Evolutionary conservation across 2,797 vertebrate genomes (phyloP).

Genomic region (Lagodon rhomboides): DNA sequence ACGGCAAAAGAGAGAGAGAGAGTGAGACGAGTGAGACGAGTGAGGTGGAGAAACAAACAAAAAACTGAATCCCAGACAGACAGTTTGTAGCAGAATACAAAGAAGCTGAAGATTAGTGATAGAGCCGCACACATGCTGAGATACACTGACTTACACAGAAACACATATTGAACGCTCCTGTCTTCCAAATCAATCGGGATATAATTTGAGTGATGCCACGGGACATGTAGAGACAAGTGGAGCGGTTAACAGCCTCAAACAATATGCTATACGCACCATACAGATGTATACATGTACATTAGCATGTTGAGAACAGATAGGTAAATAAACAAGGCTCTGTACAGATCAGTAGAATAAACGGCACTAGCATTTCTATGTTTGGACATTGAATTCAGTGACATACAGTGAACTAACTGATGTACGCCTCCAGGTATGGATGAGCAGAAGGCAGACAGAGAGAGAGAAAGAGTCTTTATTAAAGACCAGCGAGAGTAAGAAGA

Average conservation of each 20-base stretch:
- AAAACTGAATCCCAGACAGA: slow-evolving; percentile 19
- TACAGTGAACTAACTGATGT: not conserved
- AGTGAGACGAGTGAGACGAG: not conserved
- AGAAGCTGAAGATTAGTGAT: slow-evolving; percentile 8
- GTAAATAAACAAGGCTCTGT: not conserved
- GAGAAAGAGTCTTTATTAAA: not conserved
- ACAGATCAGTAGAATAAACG: slow-evolving; percentile 2
- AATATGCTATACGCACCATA: not conserved
- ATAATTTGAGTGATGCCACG: not conserved
- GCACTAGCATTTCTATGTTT: not conserved
- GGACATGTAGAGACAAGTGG: not conserved
- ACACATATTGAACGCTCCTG: not conserved
- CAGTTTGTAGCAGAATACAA: slow-evolving; percentile 33
- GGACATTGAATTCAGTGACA: not conserved
- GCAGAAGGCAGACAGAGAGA: not conserved
- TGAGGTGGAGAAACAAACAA: slow-evolving; percentile 16
- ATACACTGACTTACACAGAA: not conserved
- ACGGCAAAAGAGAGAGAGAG: not conserved
- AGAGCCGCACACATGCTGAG: slow-evolving; percentile 1
- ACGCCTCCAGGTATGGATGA: not conserved
- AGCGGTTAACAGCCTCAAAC: not conserved
- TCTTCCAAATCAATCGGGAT: slow-evolving; percentile 5
- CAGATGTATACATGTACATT: not conserved
- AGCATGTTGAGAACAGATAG: not conserved
- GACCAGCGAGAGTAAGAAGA: slow-evolving; percentile 3